Percentiles rank a stretch among this genome's conserved stretches.
Conservation (phyloP, 2,888 invertebrate species). For the Drosophila tripunctata region DNA sequence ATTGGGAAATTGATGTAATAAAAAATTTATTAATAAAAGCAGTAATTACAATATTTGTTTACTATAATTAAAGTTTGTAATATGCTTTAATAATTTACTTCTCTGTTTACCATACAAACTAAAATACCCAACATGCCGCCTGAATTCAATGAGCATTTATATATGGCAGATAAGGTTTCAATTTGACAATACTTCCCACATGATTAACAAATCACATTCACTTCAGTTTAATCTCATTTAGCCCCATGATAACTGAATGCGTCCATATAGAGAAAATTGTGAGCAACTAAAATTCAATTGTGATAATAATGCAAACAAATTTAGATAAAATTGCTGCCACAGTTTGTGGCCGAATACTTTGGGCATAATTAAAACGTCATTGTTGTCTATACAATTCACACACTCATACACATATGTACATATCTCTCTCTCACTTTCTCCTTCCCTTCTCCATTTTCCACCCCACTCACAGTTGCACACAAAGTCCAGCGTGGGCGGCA, state of each 20-base stretch:
- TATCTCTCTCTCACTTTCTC: background rate
- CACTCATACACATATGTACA: constrained; percentile 4
- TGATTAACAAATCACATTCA: constrained; percentile 13
- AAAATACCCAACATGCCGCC: no score
- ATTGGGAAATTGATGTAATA: background rate
- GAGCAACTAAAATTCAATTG: constrained; percentile 38
- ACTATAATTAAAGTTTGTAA: background rate
- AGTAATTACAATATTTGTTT: background rate
- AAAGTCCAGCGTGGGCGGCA: constrained; percentile 1
- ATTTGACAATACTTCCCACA: constrained; percentile 3
- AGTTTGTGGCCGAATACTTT: constrained; percentile 27
- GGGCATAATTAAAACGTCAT: constrained; percentile 59
- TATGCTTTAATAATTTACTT: no score
- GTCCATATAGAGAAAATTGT: constrained; percentile 12
- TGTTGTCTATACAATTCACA: constrained; percentile 38
- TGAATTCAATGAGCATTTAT: background rate
- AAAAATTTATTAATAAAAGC: background rate
- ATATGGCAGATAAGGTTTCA: background rate
- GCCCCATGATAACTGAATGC: constrained; percentile 5
- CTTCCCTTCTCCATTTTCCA: no score
- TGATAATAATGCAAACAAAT: constrained; percentile 41
- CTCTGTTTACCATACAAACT: no score
- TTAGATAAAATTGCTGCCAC: constrained; percentile 34
- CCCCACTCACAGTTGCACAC: no score
- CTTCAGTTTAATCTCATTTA: constrained; percentile 6